Conservation (phyloP, 2,888 invertebrate species). For the Thalpophila matura region DNA sequence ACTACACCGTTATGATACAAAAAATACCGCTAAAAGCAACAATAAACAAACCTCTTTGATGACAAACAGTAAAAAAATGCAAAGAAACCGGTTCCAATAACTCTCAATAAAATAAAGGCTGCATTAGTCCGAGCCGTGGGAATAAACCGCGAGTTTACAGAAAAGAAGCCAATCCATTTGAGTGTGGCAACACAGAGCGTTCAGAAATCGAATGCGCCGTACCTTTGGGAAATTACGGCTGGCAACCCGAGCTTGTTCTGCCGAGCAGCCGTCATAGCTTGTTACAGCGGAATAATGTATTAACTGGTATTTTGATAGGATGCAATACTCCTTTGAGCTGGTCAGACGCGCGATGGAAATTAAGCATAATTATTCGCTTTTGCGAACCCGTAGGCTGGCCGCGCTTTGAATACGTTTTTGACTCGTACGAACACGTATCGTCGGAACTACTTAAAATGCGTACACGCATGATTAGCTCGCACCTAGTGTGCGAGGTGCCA, state of each 20-base stretch:
- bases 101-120: constrained; percentile 51
- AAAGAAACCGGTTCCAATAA: constrained; percentile 45
- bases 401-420: too few species aligned
- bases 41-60: constrained; percentile 37
- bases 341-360: neutral
- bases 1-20: neutral
- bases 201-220: constrained; percentile 74
- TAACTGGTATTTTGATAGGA: constrained; percentile 41
- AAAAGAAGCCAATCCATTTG: constrained; percentile 77
- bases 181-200: constrained; percentile 75
- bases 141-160: constrained; percentile 69
- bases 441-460: too few species aligned
- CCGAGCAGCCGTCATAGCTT: constrained; percentile 59
- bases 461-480: too few species aligned
- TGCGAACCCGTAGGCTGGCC: neutral
- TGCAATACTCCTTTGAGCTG: constrained; percentile 36
- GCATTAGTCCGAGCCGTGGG: constrained; percentile 60
- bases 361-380: neutral
- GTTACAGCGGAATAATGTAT: constrained; percentile 57
- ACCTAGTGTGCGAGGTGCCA: too few species aligned
- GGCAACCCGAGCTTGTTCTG: constrained; percentile 60
- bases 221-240: constrained; percentile 81
- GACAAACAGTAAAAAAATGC: constrained; percentile 33
- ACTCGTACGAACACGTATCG: too few species aligned
- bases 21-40: constrained; percentile 22